A percentile compares a stretch with the other conserved stretches of the same genome.
Evolutionary conservation across 2,113 vertebrate genomes (phyloP).

Genomic region (Tapirus terrestris): DNA sequence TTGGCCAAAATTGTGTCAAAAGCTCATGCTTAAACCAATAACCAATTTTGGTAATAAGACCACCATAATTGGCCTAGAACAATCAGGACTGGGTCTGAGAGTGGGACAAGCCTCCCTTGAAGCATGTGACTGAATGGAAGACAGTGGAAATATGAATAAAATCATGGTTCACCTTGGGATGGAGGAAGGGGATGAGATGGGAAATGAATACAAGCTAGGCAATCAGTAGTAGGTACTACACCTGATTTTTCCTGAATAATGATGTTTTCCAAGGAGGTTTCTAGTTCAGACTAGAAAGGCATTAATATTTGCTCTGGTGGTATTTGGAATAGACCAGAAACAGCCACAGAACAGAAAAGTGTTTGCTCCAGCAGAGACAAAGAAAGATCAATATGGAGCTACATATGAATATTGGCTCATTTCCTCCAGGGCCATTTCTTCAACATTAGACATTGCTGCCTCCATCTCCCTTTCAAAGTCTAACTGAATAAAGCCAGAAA

Average conservation of each 20-base stretch:
- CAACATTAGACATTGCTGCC: background rate
- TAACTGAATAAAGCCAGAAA: conserved; percentile 61
- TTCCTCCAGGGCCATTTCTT: conserved; percentile 21
- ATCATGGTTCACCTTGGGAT: background rate
- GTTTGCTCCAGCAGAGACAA: conserved; percentile 28
- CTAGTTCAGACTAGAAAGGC: background rate
- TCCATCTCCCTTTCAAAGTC: conserved; percentile 31
- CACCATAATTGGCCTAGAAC: background rate
- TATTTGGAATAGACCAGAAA: conserved; percentile 53
- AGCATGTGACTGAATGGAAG: background rate
- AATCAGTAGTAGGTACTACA: background rate
- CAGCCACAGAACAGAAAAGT: background rate
- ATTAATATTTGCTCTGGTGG: conserved; percentile 33
- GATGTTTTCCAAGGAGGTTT: background rate
- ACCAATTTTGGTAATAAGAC: background rate
- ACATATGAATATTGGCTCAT: background rate
- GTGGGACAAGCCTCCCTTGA: background rate
- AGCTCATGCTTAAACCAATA: background rate
- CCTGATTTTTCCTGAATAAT: conserved; percentile 46
- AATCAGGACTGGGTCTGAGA: background rate
- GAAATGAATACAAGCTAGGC: background rate
- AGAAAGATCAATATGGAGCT: background rate
- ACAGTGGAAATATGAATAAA: background rate
- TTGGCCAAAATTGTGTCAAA: background rate
- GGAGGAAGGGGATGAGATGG: background rate